Base-by-base conservation (phyloP, 2,888 invertebrate genomes). In the Chalcis sispes region DNA sequence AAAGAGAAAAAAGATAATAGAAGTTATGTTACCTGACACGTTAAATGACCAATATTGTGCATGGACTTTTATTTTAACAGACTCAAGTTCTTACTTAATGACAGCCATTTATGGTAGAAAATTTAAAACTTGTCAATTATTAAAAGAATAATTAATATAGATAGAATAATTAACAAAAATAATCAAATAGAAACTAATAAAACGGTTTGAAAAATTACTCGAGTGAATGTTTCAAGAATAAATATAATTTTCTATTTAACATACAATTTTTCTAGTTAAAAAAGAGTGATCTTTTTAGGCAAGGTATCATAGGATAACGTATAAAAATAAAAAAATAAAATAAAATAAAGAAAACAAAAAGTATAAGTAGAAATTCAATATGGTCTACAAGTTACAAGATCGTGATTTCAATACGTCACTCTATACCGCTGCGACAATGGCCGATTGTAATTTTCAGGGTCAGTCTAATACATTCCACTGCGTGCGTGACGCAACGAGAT, bases 391-490 rank as follows among this genome's bases (percentile, higher is more conserved):
- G 23, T 69, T 32, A 46, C 46, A 46, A 46, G 69, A 58, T 58
- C 23, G 27, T 29, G 29, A 69, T 58, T 48, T 18, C 52, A 66
- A 54, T 64, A 62, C n/a, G 52, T 29, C 18, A n/a, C 18, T 3
- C 54, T 7, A 13, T n/a, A 4, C 20, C 4, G 48, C 13, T 62
- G 67, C 61, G 75, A 82, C 80, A 84, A 82, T 81, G 78, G 77
- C 52, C 77, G 74, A 80, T 82, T 83, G 79, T 79, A 70, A 79
- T 75, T 80, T 65, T 78, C 83, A 84, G 83, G 83, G 82, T 82
- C 81, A 77, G 78, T 79, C 79, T 83, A 78, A 79, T 74, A 79
- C 82, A 84, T 85, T 85, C 81, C 82, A 54, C n/a, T n/a, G 25
- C 27, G 52, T 75, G 58, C 50, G 15, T 82, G 82, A 82, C 81